These are phyloP conservation scores for Acanthisitta chloris DNA, from an alignment of 2,113 vertebrate species.

Conservation along the genomic window DNA sequence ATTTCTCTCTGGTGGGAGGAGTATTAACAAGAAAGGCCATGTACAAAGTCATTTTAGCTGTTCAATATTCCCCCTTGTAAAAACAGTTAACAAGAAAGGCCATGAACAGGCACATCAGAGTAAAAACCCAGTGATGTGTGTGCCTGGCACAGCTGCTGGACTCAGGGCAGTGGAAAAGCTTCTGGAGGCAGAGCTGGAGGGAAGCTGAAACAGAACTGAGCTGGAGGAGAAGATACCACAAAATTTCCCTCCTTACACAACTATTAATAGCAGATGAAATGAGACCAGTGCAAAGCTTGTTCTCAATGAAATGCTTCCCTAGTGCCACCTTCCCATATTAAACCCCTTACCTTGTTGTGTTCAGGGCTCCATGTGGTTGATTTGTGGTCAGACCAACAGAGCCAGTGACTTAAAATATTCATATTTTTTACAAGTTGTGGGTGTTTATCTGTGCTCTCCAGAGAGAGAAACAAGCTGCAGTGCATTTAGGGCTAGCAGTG, in stretches of 20 bases:
- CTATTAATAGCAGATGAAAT: background rate
- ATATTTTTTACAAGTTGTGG: accelerated
- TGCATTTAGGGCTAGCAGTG: accelerated
- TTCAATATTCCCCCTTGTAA: too few relatives aligned
- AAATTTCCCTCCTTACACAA: background rate
- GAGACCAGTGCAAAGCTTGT: background rate
- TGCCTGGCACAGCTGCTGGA: background rate
- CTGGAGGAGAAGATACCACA: too few relatives aligned
- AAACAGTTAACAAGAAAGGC: too few relatives aligned
- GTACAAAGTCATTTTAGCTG: too few relatives aligned
- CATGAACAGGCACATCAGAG: accelerated
- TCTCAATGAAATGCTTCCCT: background rate
- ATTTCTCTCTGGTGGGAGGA: background rate
- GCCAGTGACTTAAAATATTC: background rate
- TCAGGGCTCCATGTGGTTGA: accelerated
- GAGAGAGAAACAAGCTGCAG: background rate
- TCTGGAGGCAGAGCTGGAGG: background rate
- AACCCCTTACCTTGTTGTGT: background rate
- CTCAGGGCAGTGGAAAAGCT: accelerated
- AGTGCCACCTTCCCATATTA: background rate
- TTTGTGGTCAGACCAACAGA: background rate
- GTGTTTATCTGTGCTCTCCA: background rate
- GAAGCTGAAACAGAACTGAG: too few relatives aligned
- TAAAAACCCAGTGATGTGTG: accelerated
- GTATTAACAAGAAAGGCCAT: accelerated